Percentiles rank a stretch among this genome's conserved stretches.
Evolutionary conservation across 2,888 invertebrate species (phyloP).

Genomic region (Nymphalis c-album): DNA sequence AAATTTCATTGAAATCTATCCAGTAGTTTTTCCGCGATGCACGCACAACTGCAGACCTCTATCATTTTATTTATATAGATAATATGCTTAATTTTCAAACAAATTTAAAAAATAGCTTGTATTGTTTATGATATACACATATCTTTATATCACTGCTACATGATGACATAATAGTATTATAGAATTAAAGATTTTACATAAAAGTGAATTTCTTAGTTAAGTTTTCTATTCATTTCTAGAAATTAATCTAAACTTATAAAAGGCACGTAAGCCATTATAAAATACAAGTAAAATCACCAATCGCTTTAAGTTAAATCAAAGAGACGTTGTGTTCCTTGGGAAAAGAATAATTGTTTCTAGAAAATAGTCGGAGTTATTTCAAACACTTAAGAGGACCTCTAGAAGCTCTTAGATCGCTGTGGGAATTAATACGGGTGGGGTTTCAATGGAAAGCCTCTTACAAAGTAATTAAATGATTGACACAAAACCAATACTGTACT

Average conservation of each 20-base stretch:
- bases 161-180: too few species aligned
- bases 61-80: too few species aligned
- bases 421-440: not conserved
- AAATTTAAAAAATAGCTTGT: too few species aligned
- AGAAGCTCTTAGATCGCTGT: not conserved
- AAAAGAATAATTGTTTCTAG: not conserved
- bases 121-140: too few species aligned
- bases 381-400: slow-evolving; percentile 1
- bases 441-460: not conserved
- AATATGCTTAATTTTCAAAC: too few species aligned
- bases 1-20: too few species aligned
- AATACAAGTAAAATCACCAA: not conserved
- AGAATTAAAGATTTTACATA: too few species aligned
- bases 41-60: too few species aligned
- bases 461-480: not conserved
- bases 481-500: not conserved
- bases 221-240: too few species aligned
- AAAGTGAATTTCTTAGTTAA: too few species aligned
- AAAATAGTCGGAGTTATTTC: not conserved
- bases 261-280: not conserved
- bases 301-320: not conserved
- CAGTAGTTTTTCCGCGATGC: too few species aligned
- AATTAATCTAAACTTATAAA: not conserved
- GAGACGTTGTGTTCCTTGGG: not conserved
- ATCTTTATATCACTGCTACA: too few species aligned